Evolutionary conservation across 2,888 invertebrate genomes (phyloP), one percentile per base, ranked within the genome.

Genomic region (Epistrophe grossulariae): DNA sequence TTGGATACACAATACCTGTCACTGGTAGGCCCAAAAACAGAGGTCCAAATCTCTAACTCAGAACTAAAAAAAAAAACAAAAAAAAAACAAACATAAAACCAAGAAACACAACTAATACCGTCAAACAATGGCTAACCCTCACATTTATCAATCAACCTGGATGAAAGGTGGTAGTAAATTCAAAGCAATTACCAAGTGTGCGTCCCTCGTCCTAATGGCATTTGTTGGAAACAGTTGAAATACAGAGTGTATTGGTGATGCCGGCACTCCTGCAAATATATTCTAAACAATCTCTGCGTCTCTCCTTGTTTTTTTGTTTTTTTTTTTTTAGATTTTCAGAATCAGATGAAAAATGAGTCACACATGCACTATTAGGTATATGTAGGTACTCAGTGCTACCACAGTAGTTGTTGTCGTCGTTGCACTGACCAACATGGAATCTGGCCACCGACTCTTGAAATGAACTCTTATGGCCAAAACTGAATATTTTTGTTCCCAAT

Each of bases 111-210:
- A 70, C 64, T 82, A 76, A 82, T 79, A 72, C 79, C 66, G 87
- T 79, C 83, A 74, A 82, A 81, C 82, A 82, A 64, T 72, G 66
- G 79, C 68, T 74, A 70, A 79, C 74, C 74, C 87, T 82, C 83
- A 74, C 87, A 87, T 87, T 83, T 83, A 87, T 87, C 87, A 87
- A 87, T 87, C 87, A 87, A 62, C 62, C 79, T 66, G 83, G 38
- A 52, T 76, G 87, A 83, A 79, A 83, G 82, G 76, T 83, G 87
- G 83, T 87, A 83, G 83, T 87, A 87, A 87, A 83, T 83, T 87
- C 62, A 79, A 76, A 83, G 83, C 87, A 83, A 87, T 87, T 87
- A 87, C 87, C 87, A 83, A 83, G 87, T 87, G 82, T 87, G 83
- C 83, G 87, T 87, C 83, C 83, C 79, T 83, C 79, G 24, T 24